Evolutionary conservation across 2,888 invertebrate species (phyloP), one percentile per base, ranked within the genome.

Genomic region (Orthosia cruda): DNA sequence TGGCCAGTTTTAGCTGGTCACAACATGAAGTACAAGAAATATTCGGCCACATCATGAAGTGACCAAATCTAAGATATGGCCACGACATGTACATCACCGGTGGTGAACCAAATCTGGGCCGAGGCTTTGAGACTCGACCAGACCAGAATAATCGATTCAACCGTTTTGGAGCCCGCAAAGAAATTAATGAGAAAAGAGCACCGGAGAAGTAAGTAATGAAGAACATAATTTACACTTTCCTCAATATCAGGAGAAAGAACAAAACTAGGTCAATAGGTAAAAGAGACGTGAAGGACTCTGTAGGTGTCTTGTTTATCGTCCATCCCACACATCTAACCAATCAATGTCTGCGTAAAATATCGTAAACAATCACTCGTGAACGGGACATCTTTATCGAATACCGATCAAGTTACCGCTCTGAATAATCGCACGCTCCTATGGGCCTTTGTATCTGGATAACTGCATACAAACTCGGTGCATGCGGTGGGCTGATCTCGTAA

Each of bases 391-490:
- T 15, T 49, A 54, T 40, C 63, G 23, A 40, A 3, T 55, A 55
- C 5, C 5, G 16, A 23, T 13, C 32, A 54, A 54, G 16, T 47
- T 40, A 16, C 11, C 3, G 1, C 13, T 12, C 18, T n/a, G 32
- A 26, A 45, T 50, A 26, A 23, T 26, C 7, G 40, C 9, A 23
- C 49, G 57, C 9, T 57, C 45, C 23, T 16, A n/a, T 13, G 18
- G 18, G 16, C 47, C 47, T 62, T 73, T 75, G 54, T 74, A 15
- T 32, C 32, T 12, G 45, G 23, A 55, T 55, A 61, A 40, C 20
- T 23, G 54, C 54, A 61, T n/a, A 23, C 49, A 13, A 23, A n/a
- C n/a, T 4, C 9, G 26, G 9, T 18, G 26, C 5, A 32, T 15
- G 23, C 23, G n/a, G 16, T 15, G 7, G 12, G 18, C 32, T 61